phyloP scores from a whole-genome alignment of 1,140 invertebrate species.

The Macrocentrus cingulum region DNA sequence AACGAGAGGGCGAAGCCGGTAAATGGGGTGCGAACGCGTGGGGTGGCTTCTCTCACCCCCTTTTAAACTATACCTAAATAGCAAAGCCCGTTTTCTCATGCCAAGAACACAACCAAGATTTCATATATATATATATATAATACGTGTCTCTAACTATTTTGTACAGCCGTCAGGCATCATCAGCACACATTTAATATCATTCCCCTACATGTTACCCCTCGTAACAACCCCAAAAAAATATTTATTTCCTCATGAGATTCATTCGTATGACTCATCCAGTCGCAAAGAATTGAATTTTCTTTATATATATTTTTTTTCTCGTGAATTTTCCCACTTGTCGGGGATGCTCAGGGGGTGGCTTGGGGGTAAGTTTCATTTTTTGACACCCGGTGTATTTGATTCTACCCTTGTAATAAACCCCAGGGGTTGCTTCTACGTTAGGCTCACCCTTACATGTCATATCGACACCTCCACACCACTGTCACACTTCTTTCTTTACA shows the following conservation, averaged over 20 bases:
- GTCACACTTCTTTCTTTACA: constrained; percentile 12
- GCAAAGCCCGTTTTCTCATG: constrained; percentile 15
- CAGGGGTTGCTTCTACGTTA: constrained; percentile 43
- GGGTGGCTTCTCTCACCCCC: constrained; percentile 22
- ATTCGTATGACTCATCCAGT: too few species aligned
- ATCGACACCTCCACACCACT: constrained; percentile 55
- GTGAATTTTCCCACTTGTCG: neutral
- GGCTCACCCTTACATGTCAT: constrained; percentile 54
- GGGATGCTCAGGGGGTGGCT: too few species aligned
- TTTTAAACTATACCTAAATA: constrained; percentile 38
- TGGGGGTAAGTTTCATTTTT: constrained; percentile 57
- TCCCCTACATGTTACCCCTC: too few species aligned
- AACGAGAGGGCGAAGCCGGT: constrained; percentile 53
- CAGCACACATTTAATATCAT: too few species aligned
- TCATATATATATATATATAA: constrained; percentile 9
- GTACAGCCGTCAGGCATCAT: neutral
- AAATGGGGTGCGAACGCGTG: constrained; percentile 53
- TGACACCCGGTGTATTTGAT: constrained; percentile 62
- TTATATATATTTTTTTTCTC: too few species aligned
- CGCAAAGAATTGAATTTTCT: too few species aligned
- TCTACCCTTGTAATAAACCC: constrained; percentile 61
- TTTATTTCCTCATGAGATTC: too few species aligned
- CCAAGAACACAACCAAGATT: constrained; percentile 24
- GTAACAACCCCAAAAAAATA: too few species aligned
- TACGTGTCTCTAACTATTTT: neutral